Base-by-base conservation (phyloP, 2,797 vertebrate genomes). In the Argya squamiceps region DNA sequence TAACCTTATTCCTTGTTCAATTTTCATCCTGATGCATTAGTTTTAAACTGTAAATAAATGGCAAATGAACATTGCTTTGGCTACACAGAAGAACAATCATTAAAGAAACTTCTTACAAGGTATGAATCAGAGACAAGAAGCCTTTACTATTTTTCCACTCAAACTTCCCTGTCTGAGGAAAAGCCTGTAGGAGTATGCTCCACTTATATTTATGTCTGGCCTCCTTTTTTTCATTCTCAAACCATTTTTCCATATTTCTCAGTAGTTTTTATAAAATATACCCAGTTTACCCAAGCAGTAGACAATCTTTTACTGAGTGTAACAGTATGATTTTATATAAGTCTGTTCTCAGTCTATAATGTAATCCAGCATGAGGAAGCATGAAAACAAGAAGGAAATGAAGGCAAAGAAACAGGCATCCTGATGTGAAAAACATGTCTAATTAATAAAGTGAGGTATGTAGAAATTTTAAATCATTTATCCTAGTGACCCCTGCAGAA, bases 1-100 rank as follows among this genome's bases (percentile, higher is more conserved):
- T 98, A 97, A 97, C 89, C 92, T 97, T 97, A 94, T 92, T 95
- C 82, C 89, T 96, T 53, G 13, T 96, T 97, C 96, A 96, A 75
- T 97, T 96, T 97, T 96, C 53, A 76, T 93, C 93, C 82, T 96
- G 83, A 93, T 96, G 63, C 76, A 75, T 92, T 90, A 96, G 64
- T 86, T 91, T 96, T 96, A 97, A 98, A 96, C 85, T 69, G 93
- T 90, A 96, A 93, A 93, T 85, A 83, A 50, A 77, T 87, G 65
- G 95, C 93, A 97, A 97, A 97, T 90, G 80, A 96, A 37, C 63
- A 44, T 43, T 82, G 60, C 82, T 97, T 94, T 92, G 84, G 90
- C 34, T 79, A 96, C 91, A 93, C 64, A 83, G 91, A 97, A 91
- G 84, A 96, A 50, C 39, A 80, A 81, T 95, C 88, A 95, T 96